Conservation (phyloP, 2,797 vertebrate species). For the Rhinoraja longicauda region DNA sequence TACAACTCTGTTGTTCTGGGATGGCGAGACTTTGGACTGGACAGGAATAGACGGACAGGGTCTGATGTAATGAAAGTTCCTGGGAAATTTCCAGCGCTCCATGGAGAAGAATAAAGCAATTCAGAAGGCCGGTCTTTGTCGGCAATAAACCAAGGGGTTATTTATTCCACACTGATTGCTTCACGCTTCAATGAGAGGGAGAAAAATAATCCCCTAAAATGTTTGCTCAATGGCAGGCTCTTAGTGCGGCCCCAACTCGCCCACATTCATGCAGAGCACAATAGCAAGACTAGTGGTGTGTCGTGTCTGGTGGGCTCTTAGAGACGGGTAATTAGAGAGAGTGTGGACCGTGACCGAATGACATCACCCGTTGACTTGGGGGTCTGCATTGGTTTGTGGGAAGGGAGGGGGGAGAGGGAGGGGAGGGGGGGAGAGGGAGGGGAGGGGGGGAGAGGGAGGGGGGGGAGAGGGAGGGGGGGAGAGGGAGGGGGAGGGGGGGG, state of each 20-base stretch:
- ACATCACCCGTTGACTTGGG: slow-evolving; percentile 3
- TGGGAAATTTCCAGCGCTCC: neutral
- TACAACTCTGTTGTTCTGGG: neutral
- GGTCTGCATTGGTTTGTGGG: neutral
- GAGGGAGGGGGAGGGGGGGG: too few relatives aligned
- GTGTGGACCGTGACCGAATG: neutral
- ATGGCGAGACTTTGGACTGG: neutral
- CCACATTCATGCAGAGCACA: slow-evolving; percentile 6
- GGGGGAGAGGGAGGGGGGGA: too few relatives aligned
- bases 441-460: neutral
- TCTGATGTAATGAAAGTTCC: neutral
- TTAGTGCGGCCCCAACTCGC: neutral
- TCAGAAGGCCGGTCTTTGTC: neutral
- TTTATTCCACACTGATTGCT: neutral
- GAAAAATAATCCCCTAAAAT: neutral
- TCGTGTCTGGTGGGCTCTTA: neutral
- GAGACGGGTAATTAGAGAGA: neutral
- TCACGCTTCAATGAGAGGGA: neutral
- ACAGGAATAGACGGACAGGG: neutral
- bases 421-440: neutral
- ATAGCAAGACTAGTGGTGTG: neutral
- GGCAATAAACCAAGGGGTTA: neutral
- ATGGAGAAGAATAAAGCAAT: neutral
- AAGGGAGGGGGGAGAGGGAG: neutral
- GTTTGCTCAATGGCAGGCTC: neutral